Percentiles rank a stretch among this genome's conserved stretches.
Evolutionary conservation across 2,113 vertebrate genomes (phyloP).

Genomic region (Chamaea fasciata): DNA sequence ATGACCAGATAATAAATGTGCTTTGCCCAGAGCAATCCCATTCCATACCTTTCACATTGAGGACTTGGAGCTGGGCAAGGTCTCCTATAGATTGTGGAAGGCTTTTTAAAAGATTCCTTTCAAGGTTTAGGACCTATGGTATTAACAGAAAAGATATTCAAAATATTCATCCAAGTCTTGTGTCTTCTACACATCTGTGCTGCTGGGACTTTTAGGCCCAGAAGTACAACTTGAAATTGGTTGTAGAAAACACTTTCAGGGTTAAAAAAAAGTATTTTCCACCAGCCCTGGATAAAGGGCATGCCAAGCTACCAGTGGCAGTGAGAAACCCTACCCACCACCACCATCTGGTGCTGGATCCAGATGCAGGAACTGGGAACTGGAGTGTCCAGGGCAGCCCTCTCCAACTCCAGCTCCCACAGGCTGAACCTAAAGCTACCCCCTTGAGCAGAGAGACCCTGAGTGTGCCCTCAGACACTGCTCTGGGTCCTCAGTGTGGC

Average conservation of each 20-base stretch:
- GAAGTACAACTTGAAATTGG: not conserved
- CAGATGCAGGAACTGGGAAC: not conserved
- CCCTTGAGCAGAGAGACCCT: not conserved
- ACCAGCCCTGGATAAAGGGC: not conserved
- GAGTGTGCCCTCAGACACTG: not conserved
- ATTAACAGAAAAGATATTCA: not conserved
- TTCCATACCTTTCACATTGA: slow-evolving; percentile 85
- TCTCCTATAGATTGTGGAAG: slow-evolving; percentile 83
- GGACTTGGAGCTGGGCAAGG: slow-evolving; percentile 85
- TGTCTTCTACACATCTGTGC: not conserved
- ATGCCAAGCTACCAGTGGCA: not conserved
- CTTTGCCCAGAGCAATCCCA: not conserved
- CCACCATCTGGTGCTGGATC: not conserved
- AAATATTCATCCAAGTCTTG: not conserved
- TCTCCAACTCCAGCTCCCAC: not conserved
- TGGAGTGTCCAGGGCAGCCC: not conserved
- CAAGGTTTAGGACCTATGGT: slow-evolving; percentile 88
- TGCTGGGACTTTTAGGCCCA: not conserved
- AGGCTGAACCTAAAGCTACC: not conserved
- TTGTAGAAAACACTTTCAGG: not conserved
- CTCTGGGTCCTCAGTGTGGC: not conserved
- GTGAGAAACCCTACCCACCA: not conserved
- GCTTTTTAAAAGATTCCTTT: slow-evolving; percentile 82
- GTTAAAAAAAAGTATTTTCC: not conserved
- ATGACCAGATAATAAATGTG: not conserved